These are phyloP conservation scores for Polyergus mexicanus DNA, from an alignment of 1,140 invertebrate species.

Conservation along the genomic window DNA sequence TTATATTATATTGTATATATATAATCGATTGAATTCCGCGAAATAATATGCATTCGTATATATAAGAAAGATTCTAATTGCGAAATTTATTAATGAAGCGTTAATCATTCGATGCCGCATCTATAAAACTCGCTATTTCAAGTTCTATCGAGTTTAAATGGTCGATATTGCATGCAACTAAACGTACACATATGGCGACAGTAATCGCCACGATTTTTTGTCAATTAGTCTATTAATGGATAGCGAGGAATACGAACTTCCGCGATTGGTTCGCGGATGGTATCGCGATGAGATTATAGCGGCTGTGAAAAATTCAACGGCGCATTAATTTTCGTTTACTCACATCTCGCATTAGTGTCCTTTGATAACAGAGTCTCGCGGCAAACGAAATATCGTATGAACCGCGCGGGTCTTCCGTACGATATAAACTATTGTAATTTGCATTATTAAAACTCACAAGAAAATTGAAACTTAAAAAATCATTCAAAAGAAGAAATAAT, in stretches of 20 bases:
- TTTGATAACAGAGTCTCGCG: conserved; percentile 13
- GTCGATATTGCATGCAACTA: neutral
- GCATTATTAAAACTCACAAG: neutral
- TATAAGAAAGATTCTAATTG: neutral
- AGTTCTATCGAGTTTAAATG: conserved; percentile 7
- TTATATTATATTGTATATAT: no score
- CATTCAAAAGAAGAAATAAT: no score
- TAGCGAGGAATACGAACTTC: conserved; percentile 15
- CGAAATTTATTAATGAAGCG: conserved; percentile 31
- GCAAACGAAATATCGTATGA: neutral
- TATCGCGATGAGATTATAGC: conserved; percentile 17
- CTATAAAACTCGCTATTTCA: conserved; percentile 35
- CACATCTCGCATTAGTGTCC: conserved; percentile 18
- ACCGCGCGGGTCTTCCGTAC: neutral
- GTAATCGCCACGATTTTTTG: conserved; percentile 21
- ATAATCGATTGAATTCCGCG: neutral
- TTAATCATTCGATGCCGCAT: conserved; percentile 10
- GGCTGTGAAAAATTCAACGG: neutral
- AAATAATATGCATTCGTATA: neutral
- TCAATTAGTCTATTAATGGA: conserved; percentile 39
- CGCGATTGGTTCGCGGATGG: conserved; percentile 34
- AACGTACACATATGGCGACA: neutral
- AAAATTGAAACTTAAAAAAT: neutral
- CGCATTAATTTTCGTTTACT: conserved; percentile 52
- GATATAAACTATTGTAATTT: neutral